A percentile compares a stretch with the other conserved stretches of the same genome.
Conservation (phyloP, 2,888 invertebrate genomes). For the Thymelicus acteon region DNA sequence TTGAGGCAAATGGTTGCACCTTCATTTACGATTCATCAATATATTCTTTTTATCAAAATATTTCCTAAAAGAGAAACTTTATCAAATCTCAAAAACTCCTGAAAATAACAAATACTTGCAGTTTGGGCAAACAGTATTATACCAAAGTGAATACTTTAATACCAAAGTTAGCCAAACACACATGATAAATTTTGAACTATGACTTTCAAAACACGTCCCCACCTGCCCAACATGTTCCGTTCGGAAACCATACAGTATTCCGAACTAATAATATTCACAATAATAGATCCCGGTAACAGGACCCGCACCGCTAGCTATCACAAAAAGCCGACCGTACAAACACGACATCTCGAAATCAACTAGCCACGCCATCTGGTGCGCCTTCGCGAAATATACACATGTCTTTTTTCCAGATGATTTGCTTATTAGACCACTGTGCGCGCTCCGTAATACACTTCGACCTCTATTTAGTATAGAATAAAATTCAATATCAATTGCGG, state of each 20-base stretch:
- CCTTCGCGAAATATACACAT: conserved; percentile 74
- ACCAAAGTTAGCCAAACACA: no score
- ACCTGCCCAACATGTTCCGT: conserved; percentile 31
- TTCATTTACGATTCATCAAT: no score
- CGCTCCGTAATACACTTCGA: conserved; percentile 25
- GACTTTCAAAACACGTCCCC: conserved; percentile 23
- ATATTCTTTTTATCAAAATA: no score
- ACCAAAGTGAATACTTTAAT: no score
- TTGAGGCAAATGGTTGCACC: no score
- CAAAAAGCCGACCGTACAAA: conserved; percentile 52
- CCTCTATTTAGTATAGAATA: conserved; percentile 10
- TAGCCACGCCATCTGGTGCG: conserved; percentile 67
- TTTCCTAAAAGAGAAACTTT: no score
- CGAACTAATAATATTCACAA: conserved; percentile 16
- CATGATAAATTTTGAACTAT: conserved; percentile 10
- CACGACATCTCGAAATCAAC: conserved; percentile 62
- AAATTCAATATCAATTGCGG: conserved; percentile 38
- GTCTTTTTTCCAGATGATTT: conserved; percentile 74
- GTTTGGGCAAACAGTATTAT: no score
- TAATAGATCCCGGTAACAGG: conserved; percentile 41
- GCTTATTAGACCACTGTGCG: conserved; percentile 41
- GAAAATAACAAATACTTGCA: no score
- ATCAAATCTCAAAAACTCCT: no score
- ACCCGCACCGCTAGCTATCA: conserved; percentile 45
- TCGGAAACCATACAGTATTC: conserved; percentile 30